Evolutionary conservation across 2,888 invertebrate species (phyloP), one percentile per base, ranked within the genome.

Genomic region (Masnerella sp.): DNA sequence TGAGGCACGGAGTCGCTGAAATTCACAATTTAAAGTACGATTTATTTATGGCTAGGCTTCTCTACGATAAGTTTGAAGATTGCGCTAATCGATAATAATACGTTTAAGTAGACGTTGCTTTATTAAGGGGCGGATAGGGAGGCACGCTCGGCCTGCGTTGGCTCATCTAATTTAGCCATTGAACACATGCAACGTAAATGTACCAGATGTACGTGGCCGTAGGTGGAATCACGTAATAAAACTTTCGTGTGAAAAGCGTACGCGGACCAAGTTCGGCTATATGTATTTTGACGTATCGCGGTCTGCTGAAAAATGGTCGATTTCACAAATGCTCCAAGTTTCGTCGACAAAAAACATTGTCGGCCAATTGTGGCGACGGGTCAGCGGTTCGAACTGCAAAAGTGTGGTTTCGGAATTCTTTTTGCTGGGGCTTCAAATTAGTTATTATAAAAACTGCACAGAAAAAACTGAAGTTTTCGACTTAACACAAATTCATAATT

Each of bases 161-260:
- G 32, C 25, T 52, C 64, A 64, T 54, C 54, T 64, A 54, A 64
- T 64, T 52, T 45, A 54, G 36, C 64, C 34, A 36, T 64, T 65
- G 22, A 65, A 45, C 45, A 34, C 45, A 11, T 36, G 28, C 47
- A 11, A 54, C 38, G 64, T 65, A 65, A 45, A 65, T 30, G 38
- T 34, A 38, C 45, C 18, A 34, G 32, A 34, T 32, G 18, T 17
- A 45, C 17, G 22, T 11, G n/a, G 17, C 32, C 20, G 43, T 20
- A 14, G 20, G 22, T 38, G 30, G 54, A 65, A 54, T 65, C 51
- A 56, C 40, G 65, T 56, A 36, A 56, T 65, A 56, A 47, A 65
- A 47, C 40, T 47, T 54, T 38, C 34, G 34, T 17, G 62, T 34
- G 54, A 45, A 54, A 64, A 38, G 20, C 42, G 34, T 62, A 34